Evolutionary conservation across 1,140 invertebrate species (phyloP).

Genomic region (Microvelia longipes): DNA sequence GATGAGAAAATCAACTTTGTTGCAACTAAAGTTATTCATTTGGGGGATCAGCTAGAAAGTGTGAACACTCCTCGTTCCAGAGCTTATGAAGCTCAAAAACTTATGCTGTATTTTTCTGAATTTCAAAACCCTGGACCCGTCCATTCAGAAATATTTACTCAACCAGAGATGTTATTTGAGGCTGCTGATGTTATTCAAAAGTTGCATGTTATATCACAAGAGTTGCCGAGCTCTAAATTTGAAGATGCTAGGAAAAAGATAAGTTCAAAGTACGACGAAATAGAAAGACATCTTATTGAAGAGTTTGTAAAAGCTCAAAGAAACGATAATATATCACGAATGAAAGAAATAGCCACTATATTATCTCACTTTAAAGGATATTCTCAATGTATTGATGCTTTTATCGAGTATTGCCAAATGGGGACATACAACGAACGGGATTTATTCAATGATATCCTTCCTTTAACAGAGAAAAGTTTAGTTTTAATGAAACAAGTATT

Average conservation of each 20-base stretch:
- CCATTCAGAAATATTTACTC: constrained; percentile 71
- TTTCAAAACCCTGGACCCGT: constrained; percentile 74
- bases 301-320: constrained; percentile 83
- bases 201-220: constrained; percentile 86
- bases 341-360: constrained; percentile 85
- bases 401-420: constrained; percentile 91
- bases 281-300: constrained; percentile 82
- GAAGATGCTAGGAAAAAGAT: constrained; percentile 80
- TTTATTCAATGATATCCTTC: constrained; percentile 80
- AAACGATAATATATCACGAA: constrained; percentile 63
- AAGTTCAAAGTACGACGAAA: constrained; percentile 84
- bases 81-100: constrained; percentile 83
- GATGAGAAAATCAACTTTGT: constrained; percentile 94
- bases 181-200: constrained; percentile 99
- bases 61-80: constrained; percentile 86
- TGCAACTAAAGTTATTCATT: constrained; percentile 90
- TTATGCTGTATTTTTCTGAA: constrained; percentile 87
- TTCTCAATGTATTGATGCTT: constrained; percentile 88
- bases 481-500: constrained; percentile 84
- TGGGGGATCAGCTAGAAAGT: constrained; percentile 93
- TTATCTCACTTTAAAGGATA: constrained; percentile 93
- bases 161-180: constrained; percentile 74
- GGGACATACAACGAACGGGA: constrained; percentile 61
- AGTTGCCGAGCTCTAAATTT: constrained; percentile 75
- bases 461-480: constrained; percentile 78